These are phyloP conservation scores for Catamblyrhynchus diadema DNA, from an alignment of 2,797 vertebrate genomes.

Conservation along the genomic window DNA sequence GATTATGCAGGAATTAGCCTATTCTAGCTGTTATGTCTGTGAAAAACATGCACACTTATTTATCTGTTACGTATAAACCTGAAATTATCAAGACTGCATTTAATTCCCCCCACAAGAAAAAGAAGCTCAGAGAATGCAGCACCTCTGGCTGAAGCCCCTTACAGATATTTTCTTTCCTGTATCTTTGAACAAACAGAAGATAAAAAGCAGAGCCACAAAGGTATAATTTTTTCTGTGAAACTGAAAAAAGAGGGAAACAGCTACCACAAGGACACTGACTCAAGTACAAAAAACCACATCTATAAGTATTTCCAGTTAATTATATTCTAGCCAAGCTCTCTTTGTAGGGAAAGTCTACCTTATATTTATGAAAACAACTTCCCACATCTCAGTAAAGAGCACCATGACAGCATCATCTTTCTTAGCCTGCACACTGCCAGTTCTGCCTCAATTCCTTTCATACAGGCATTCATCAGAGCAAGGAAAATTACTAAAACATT, in stretches of 20 bases:
- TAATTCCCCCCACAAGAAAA: not conserved
- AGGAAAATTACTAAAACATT: constrained; percentile 36
- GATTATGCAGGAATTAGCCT: not conserved
- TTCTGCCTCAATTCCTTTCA: not conserved
- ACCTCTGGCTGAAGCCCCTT: not conserved
- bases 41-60: not conserved
- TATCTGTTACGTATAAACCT: not conserved
- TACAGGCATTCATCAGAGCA: not conserved
- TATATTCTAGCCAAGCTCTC: not conserved
- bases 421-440: constrained; percentile 19
- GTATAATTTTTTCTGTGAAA: not conserved
- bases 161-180: not conserved
- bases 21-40: not conserved
- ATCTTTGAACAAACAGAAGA: not conserved
- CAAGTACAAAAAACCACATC: not conserved
- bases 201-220: not conserved
- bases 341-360: not conserved
- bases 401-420: constrained; percentile 42
- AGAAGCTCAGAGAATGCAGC: not conserved
- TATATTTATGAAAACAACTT: constrained; percentile 39
- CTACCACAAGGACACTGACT: not conserved
- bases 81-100: constrained; percentile 1
- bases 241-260: not conserved
- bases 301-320: not conserved
- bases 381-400: not conserved